A percentile compares a stretch with the other conserved stretches of the same genome.
These are phyloP conservation scores for Gallinago undulata DNA, from an alignment of 2,113 vertebrate species.

Conservation along the genomic window DNA sequence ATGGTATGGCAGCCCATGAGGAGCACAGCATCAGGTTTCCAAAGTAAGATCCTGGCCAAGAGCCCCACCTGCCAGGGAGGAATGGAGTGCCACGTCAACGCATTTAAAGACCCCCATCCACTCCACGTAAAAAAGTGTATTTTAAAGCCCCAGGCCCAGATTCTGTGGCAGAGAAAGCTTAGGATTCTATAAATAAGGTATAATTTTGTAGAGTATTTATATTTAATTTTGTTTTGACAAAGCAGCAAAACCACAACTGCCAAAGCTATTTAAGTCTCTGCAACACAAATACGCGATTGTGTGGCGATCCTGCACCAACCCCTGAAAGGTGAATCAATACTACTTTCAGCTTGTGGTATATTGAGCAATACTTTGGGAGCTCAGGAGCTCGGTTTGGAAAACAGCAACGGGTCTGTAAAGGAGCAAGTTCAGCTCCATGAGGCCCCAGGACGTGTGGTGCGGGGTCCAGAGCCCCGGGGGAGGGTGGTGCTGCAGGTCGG, in stretches of 20 bases:
- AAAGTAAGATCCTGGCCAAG: not conserved
- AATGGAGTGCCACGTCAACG: fast-evolving
- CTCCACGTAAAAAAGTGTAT: fast-evolving
- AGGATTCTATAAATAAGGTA: not conserved
- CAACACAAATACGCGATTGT: not conserved
- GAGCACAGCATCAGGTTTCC: not conserved
- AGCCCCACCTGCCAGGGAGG: not conserved
- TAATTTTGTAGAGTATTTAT: not conserved
- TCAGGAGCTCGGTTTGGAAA: not conserved
- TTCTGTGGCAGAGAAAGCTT: not conserved
- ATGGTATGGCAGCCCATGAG: not conserved
- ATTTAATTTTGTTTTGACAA: constrained; percentile 11
- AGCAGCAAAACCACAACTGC: not conserved
- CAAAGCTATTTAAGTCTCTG: not conserved
- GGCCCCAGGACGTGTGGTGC: not conserved
- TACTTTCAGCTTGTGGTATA: not conserved
- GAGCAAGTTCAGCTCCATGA: not conserved
- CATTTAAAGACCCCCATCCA: not conserved
- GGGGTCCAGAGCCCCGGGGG: not conserved
- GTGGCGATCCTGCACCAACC: not conserved
- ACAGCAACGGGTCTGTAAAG: not conserved
- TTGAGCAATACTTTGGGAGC: not conserved
- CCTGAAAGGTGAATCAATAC: constrained; percentile 32
- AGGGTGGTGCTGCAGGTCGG: not conserved
- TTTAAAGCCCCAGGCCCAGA: not conserved